Evolutionary conservation across 2,888 invertebrate genomes (phyloP).

Genomic region (Drosophila antonietae): DNA sequence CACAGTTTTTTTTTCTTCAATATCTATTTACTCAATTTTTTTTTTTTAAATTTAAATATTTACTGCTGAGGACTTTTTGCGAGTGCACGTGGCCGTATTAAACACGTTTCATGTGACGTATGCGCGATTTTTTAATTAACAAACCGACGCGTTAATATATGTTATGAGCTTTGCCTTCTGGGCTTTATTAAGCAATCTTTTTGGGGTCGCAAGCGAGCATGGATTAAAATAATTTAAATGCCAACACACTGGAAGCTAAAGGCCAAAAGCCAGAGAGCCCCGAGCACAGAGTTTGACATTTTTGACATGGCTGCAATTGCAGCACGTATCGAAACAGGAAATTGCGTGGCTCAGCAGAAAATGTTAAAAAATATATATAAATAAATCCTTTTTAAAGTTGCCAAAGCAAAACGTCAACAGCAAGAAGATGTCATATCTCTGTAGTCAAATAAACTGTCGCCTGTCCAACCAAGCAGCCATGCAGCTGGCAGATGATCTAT

Average conservation of each 20-base stretch:
- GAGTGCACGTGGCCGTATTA: constrained; percentile 32
- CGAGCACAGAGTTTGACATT: constrained; percentile 48
- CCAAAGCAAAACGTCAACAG: constrained; percentile 8
- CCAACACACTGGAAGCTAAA: constrained; percentile 17
- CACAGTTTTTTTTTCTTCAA: neutral
- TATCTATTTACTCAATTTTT: neutral
- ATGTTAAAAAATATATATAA: constrained; percentile 4
- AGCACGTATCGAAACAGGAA: constrained; percentile 64
- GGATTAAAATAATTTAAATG: constrained; percentile 47
- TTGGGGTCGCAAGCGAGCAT: neutral
- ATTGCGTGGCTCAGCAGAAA: constrained; percentile 63
- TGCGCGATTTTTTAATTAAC: constrained; percentile 53
- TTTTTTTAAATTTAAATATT: constrained; percentile 47
- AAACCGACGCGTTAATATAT: constrained; percentile 21
- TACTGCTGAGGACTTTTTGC: constrained; percentile 39
- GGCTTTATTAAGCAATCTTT: constrained; percentile 42
- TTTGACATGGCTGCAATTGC: constrained; percentile 71
- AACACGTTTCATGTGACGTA: constrained; percentile 36
- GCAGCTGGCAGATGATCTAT: constrained; percentile 69
- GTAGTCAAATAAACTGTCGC: constrained; percentile 58
- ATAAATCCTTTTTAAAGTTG: constrained; percentile 39
- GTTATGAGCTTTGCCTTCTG: constrained; percentile 34
- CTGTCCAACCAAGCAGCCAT: constrained; percentile 6
- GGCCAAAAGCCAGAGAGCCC: constrained; percentile 21
- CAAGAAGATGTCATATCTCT: constrained; percentile 43